Evolutionary conservation across 2,797 vertebrate genomes (phyloP).

Genomic region (Coranthus polyacanthus): DNA sequence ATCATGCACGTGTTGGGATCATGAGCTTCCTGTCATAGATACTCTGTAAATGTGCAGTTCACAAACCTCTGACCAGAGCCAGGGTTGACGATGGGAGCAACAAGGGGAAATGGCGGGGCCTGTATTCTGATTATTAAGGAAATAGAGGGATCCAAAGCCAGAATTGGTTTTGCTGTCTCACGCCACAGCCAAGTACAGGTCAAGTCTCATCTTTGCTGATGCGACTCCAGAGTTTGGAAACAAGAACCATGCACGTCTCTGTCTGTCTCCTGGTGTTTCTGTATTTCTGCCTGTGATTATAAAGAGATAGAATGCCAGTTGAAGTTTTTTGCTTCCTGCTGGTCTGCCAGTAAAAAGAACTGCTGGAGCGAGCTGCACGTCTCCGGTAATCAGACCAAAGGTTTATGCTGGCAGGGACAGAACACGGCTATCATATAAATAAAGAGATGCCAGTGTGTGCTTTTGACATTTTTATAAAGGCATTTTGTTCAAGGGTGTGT

Average conservation of each 20-base stretch:
- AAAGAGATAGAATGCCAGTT: constrained; percentile 43
- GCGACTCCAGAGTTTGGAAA: constrained; percentile 34
- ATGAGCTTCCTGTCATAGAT: constrained; percentile 47
- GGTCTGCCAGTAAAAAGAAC: constrained; percentile 69
- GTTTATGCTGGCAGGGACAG: constrained; percentile 72
- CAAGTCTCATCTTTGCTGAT: constrained; percentile 62
- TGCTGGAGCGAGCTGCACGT: constrained; percentile 53
- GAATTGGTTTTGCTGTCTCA: constrained; percentile 39
- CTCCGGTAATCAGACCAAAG: constrained; percentile 65
- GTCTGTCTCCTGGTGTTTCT: constrained; percentile 36
- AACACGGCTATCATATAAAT: constrained; percentile 57
- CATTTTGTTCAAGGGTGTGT: constrained; percentile 45
- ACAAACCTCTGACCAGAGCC: constrained; percentile 42
- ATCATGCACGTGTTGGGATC: constrained; percentile 39
- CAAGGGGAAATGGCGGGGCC: constrained; percentile 34
- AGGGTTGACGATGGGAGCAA: constrained; percentile 39
- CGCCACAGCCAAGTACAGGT: constrained; percentile 47
- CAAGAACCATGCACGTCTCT: constrained; percentile 32
- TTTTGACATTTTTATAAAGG: constrained; percentile 51
- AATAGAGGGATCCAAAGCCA: constrained; percentile 46
- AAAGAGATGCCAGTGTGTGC: constrained; percentile 43
- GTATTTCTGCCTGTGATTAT: constrained; percentile 51
- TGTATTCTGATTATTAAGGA: constrained; percentile 62
- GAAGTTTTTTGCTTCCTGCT: constrained; percentile 64
- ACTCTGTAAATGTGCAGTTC: constrained; percentile 34